Base-by-base conservation (phyloP, 1,140 invertebrate genomes). In the Coptotermes formosanus region DNA sequence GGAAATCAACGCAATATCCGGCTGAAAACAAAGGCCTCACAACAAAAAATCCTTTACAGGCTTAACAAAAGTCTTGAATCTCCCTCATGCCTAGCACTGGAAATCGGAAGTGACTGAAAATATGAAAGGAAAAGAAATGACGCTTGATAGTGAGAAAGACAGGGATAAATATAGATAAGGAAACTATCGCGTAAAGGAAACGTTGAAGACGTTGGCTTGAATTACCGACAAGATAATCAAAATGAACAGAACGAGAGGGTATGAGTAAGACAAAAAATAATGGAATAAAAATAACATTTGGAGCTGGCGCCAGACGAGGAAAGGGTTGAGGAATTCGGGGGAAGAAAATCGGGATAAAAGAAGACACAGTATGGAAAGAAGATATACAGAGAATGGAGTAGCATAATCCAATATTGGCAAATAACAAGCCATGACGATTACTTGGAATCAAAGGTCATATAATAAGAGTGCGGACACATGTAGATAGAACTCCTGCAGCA, bases 191-290 rank as follows among this genome's bases (percentile, higher is more conserved):
- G n/a, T 25, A 6, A 75, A 30, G n/a, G 25, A 30, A 9, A n/a
- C 25, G 7, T 75, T n/a, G n/a, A n/a, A 75, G 64, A 75, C n/a
- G n/a, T n/a, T 25, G 64, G n/a, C 64, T 30, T 75, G 64, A 75
- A 75, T n/a, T 75, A 75, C 64, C 64, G n/a, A 75, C 64, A 75
- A 75, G 64, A 75, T n/a, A 75, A 75, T 75, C 64, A 75, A 75
- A 30, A 75, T 7, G n/a, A 30, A 75, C 64, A 30, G 64, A 75
- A 75, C 0, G 64, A 75, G n/a, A 75, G 64, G n/a, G 14, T 25
- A 75, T 75, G n/a, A 75, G 64, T 7, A 64, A 6, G 59, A 64
- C 25, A 64, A 64, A 64, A 64, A 64, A 64, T 19, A 64, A 16
- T 64, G 59, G 19, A 64, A 64, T 75, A 75, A 75, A 75, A 30